Evolutionary conservation across 2,888 invertebrate species (phyloP).

Genomic region (Epistrophella euchroma): DNA sequence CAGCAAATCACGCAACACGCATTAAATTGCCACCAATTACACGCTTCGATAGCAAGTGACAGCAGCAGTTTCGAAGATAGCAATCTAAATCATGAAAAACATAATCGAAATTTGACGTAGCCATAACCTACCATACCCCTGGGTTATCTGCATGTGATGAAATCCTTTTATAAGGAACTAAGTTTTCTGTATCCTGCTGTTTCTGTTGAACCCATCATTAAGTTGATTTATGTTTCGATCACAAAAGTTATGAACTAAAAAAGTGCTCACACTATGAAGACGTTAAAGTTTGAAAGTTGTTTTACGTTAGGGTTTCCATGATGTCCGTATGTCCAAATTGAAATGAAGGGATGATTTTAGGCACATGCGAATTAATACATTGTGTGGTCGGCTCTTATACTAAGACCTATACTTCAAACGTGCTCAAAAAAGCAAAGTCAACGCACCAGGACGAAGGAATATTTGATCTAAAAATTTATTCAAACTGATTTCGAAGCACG

Average conservation of each 20-base stretch:
- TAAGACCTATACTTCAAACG: no score
- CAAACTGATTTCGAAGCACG: background rate
- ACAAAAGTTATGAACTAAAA: slow-evolving; percentile 29
- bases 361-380: background rate
- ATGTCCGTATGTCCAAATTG: no score
- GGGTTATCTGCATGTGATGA: slow-evolving; percentile 38
- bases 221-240: slow-evolving; percentile 55
- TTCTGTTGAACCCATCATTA: background rate
- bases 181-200: slow-evolving; percentile 14
- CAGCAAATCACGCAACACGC: slow-evolving; percentile 47
- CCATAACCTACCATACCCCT: background rate
- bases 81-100: slow-evolving; percentile 46
- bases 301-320: background rate
- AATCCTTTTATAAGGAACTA: slow-evolving; percentile 32
- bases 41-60: slow-evolving; percentile 46
- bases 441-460: no score
- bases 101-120: slow-evolving; percentile 38
- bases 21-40: slow-evolving; percentile 54
- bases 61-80: slow-evolving; percentile 40
- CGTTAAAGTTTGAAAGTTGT: slow-evolving; percentile 21
- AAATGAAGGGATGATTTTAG: background rate
- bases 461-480: background rate
- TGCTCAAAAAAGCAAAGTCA: no score
- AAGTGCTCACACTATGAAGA: slow-evolving; percentile 21
- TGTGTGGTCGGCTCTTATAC: background rate